A percentile compares a stretch with the other conserved stretches of the same genome.
These are phyloP conservation scores for Cygnus atratus DNA, from an alignment of 2,113 vertebrate genomes.

Conservation along the genomic window DNA sequence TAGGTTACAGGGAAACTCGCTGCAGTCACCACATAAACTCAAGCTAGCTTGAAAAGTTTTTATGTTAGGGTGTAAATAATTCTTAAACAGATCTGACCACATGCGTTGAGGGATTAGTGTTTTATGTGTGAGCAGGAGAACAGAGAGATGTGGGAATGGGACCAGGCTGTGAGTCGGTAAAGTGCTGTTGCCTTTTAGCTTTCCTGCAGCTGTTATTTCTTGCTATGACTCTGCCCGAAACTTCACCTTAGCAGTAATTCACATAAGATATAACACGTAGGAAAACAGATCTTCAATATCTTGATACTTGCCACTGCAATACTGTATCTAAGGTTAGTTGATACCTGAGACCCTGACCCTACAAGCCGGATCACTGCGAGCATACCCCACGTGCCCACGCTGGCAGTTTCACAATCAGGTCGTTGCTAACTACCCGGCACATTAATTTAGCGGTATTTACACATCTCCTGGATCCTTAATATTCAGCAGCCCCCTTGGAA, in stretches of 20 bases:
- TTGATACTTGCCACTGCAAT: not conserved
- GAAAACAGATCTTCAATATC: not conserved
- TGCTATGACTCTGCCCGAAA: not conserved
- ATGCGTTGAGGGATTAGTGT: not conserved
- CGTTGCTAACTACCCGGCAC: not conserved
- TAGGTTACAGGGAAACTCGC: not conserved
- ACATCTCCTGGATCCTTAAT: not conserved
- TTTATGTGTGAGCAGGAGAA: not conserved
- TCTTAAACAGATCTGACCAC: not conserved
- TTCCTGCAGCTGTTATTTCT: not conserved
- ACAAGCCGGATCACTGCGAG: accelerated
- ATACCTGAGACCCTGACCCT: not conserved
- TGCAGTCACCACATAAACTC: not conserved
- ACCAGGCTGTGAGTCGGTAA: not conserved
- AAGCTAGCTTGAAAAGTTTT: not conserved
- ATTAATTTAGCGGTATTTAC: conserved; percentile 47
- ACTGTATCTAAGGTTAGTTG: not conserved
- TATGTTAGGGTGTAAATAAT: not conserved
- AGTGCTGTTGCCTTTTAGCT: not conserved
- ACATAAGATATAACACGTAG: not conserved
- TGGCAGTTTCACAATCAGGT: not conserved
- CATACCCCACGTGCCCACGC: accelerated
- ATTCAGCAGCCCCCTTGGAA: not conserved
- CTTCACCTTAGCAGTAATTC: not conserved
- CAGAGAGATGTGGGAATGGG: accelerated